phyloP scores from a whole-genome alignment of 2,113 vertebrate genomes.

The Boulengeromyrus knoepffleri region DNA sequence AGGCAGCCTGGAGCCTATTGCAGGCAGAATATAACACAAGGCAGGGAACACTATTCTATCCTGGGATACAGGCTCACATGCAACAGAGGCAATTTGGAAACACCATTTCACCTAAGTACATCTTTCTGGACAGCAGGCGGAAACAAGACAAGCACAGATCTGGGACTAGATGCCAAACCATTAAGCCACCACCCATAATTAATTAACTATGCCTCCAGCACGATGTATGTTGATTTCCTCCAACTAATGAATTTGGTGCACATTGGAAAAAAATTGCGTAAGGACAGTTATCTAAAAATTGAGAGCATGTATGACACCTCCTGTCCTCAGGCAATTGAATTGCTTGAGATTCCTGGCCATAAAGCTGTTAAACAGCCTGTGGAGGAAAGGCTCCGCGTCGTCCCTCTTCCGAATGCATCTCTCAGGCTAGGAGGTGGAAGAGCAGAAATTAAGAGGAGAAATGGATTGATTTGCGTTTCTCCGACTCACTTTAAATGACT shows the following conservation, averaged over 20 bases:
- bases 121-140: background rate
- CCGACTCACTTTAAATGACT: slow-evolving; percentile 44
- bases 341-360: slow-evolving; percentile 36
- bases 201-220: background rate
- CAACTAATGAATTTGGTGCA: background rate
- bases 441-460: slow-evolving; percentile 30
- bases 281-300: background rate
- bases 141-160: background rate
- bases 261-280: background rate
- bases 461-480: slow-evolving; percentile 40
- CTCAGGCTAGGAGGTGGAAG: slow-evolving; percentile 27
- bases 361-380: background rate
- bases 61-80: background rate
- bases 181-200: background rate
- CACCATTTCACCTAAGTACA: background rate
- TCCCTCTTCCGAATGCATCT: slow-evolving; percentile 26
- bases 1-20: background rate
- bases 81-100: background rate
- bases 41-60: background rate
- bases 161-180: background rate
- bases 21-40: background rate
- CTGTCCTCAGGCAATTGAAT: slow-evolving; percentile 33
- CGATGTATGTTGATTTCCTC: background rate
- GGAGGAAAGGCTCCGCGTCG: slow-evolving; percentile 37
- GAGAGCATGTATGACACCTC: background rate